Base-by-base conservation (phyloP, 1,140 invertebrate species). In the Gerris buenoi region DNA sequence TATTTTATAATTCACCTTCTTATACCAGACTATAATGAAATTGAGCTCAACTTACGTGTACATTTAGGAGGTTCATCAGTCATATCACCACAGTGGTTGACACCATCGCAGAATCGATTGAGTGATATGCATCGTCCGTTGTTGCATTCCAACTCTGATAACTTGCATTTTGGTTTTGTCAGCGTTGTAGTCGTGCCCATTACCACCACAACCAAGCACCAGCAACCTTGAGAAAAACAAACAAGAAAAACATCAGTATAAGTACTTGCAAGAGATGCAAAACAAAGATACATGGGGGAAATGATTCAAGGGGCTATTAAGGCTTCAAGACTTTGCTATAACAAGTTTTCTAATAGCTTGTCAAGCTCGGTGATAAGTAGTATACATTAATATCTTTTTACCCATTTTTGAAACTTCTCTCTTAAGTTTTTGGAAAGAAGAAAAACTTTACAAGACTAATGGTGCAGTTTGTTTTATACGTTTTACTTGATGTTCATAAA, bases 21-120 rank as follows among this genome's bases (percentile, higher is more conserved):
- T n/a, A n/a, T n/a, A n/a, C n/a, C n/a, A n/a, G n/a, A n/a, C n/a
- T n/a, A n/a, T n/a, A n/a, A n/a, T n/a, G n/a, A n/a, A n/a, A n/a
- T n/a, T n/a, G n/a, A n/a, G n/a, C n/a, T 56, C 46, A 71, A 89
- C 90, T 90, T 77, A 94, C 91, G 88, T 76, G 90, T 89, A 75
- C 91, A 93, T 75, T 87, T 87, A 72, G 88, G 81, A 27, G 88
- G 86, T 75, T 94, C 91, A 76, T 94, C 90, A 57, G 86, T 88
- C 28, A 84, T 84, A 75, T 93, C 91, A 1, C 88, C 88, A 73
- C 91, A 94, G 75, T 94, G 88, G 77, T 92, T 87, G 68, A 84
- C 80, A 70, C 86, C 85, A 76, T 94, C 88, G 79, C 91, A 94
- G 77, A 85, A 90, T 74, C 86, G 83, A 78, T 89, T 90, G 64